These are phyloP conservation scores for Ichneumon xanthorius DNA, from an alignment of 2,888 invertebrate species.

Conservation along the genomic window DNA sequence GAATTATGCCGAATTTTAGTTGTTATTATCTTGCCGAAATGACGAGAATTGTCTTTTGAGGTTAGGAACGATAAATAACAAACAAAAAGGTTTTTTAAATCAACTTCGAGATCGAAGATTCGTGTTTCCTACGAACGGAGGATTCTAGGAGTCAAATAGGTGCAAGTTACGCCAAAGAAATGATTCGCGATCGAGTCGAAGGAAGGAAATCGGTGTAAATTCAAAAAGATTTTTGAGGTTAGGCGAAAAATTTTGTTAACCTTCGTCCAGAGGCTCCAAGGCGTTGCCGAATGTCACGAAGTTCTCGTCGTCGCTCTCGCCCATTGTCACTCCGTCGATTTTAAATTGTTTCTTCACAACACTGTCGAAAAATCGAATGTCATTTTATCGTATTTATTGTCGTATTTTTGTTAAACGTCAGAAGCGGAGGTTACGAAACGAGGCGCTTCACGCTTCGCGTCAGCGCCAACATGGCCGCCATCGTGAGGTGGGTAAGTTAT, in stretches of 20 bases:
- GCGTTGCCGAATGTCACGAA: slow-evolving; percentile 92
- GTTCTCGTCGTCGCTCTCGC: slow-evolving; percentile 87
- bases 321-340: slow-evolving; percentile 72
- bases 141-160: not conserved
- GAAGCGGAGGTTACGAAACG: not conserved
- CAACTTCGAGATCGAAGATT: not conserved
- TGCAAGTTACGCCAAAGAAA: not conserved
- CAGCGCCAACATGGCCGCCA: not conserved
- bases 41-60: too few species aligned
- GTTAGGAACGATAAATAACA: not conserved
- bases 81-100: not conserved
- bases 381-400: not conserved
- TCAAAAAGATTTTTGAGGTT: not conserved
- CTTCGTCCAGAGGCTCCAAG: slow-evolving; percentile 93
- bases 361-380: not conserved
- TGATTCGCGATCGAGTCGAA: slow-evolving; percentile 3
- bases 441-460: not conserved
- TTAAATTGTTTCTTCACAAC: not conserved
- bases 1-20: not conserved
- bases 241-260: slow-evolving; percentile 84
- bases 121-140: not conserved
- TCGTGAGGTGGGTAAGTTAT: too few species aligned
- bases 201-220: not conserved
- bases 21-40: too few species aligned
- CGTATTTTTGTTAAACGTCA: not conserved